Evolutionary conservation across 92 coral and sea anemone species (phyloP), one percentile per base, ranked within the genome.

Genomic region (Palythoa grandis): DNA sequence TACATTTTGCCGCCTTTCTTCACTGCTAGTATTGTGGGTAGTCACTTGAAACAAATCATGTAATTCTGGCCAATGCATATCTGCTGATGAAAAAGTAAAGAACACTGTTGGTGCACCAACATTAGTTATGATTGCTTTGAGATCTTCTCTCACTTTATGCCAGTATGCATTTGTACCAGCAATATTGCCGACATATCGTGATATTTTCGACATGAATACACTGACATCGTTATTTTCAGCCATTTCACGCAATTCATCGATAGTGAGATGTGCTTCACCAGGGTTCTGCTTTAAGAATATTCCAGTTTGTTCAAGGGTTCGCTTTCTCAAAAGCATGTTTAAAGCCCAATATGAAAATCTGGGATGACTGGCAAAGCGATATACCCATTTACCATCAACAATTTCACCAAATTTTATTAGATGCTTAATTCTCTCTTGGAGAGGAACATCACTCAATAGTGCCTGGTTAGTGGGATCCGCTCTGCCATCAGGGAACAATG

Each of bases 331-430:
- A 74, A 88, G 23, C 91, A 83, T 88, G 83, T 88, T 82, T 7
- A 88, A 88, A 71, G 83, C 74, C n/a, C n/a, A n/a, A n/a, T n/a
- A n/a, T n/a, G n/a, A n/a, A n/a, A n/a, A n/a, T n/a, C n/a, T n/a
- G n/a, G 92, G 92, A 76, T 89, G 92, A 70, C 52, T 89, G 29
- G 90, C 48, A 78, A 87, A 87, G 12, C 89, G n/a, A n/a, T n/a
- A n/a, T n/a, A n/a, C n/a, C n/a, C n/a, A n/a, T n/a, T n/a, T n/a
- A n/a, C n/a, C n/a, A n/a, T n/a, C n/a, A n/a, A n/a, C n/a, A n/a
- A n/a, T n/a, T n/a, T n/a, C n/a, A n/a, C n/a, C n/a, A n/a, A 72
- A 90, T 63, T 90, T 90, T 19, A 90, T 56, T 7, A 87, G 67
- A 37, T 87, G 88, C 38, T 87, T 85, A 7, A 87, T 48, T 22